Evolutionary conservation across 2,113 vertebrate genomes (phyloP).

Genomic region (Cheilinus undulatus): DNA sequence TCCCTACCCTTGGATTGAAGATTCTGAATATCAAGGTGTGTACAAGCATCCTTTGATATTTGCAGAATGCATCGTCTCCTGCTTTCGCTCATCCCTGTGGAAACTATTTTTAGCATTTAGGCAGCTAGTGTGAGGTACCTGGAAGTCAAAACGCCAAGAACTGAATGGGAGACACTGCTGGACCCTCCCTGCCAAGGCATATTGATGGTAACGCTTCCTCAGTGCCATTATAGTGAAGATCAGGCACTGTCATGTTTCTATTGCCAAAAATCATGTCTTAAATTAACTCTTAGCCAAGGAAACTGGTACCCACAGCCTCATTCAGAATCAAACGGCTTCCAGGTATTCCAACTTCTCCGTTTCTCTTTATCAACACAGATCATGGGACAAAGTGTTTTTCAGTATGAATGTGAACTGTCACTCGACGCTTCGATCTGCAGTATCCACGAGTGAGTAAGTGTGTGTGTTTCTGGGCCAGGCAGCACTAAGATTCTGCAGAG

Average conservation of each 20-base stretch:
- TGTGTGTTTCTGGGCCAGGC: slow-evolving; percentile 37
- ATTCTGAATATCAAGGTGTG: slow-evolving; percentile 60
- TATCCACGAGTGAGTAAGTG: slow-evolving; percentile 38
- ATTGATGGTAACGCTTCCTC: slow-evolving; percentile 62
- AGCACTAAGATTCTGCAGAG: slow-evolving; percentile 21
- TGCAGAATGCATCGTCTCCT: slow-evolving; percentile 54
- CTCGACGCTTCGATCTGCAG: slow-evolving; percentile 48
- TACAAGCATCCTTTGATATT: slow-evolving; percentile 65
- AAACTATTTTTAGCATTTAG: slow-evolving; percentile 76
- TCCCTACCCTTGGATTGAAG: slow-evolving; percentile 64
- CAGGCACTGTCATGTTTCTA: slow-evolving; percentile 56
- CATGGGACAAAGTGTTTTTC: slow-evolving; percentile 55
- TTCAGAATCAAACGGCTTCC: slow-evolving; percentile 73
- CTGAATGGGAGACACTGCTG: slow-evolving; percentile 64
- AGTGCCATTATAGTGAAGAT: slow-evolving; percentile 57
- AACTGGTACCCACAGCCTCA: slow-evolving; percentile 69
- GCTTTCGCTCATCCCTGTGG: slow-evolving; percentile 70
- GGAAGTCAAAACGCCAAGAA: slow-evolving; percentile 77
- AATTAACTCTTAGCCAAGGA: slow-evolving; percentile 76
- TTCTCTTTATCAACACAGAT: slow-evolving; percentile 52
- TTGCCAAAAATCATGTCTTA: slow-evolving; percentile 74
- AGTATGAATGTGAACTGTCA: slow-evolving; percentile 73
- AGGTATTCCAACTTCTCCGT: slow-evolving; percentile 69
- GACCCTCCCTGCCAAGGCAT: slow-evolving; percentile 69
- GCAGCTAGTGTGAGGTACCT: slow-evolving; percentile 80